These are phyloP conservation scores for Aleiodes leptofemur DNA, from an alignment of 2,888 invertebrate genomes.

Conservation along the genomic window DNA sequence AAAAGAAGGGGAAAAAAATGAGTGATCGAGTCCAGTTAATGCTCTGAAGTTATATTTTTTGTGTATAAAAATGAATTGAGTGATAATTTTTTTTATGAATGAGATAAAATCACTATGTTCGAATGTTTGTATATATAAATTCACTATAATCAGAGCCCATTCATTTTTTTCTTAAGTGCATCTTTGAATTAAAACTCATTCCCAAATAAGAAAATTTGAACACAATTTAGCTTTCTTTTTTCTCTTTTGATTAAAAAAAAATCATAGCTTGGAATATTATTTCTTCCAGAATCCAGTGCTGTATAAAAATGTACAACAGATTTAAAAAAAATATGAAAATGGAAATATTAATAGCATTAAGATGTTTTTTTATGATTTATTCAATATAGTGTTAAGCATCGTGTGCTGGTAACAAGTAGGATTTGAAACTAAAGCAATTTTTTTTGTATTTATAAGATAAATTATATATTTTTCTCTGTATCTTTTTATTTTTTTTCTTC, in stretches of 20 bases:
- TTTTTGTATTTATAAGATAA: constrained; percentile 28
- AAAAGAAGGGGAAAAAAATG: too few species aligned
- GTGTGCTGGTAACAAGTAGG: constrained; percentile 13
- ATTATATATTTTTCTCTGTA: constrained; percentile 26
- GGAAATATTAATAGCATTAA: constrained; percentile 1
- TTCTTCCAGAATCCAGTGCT: neutral
- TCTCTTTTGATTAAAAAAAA: neutral
- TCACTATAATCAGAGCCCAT: neutral
- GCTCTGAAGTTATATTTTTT: constrained; percentile 4
- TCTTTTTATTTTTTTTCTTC: neutral
- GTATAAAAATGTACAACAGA: too few species aligned
- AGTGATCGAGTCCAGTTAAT: constrained; percentile 1
- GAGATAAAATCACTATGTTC: neutral
- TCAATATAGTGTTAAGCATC: constrained; percentile 20
- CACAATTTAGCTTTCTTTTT: constrained; percentile 14
- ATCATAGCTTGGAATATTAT: constrained; percentile 1
- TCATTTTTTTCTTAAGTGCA: constrained; percentile 19
- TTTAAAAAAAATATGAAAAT: neutral
- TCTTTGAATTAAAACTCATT: neutral
- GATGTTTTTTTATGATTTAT: constrained; percentile 8
- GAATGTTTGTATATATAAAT: constrained; percentile 20
- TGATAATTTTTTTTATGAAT: neutral
- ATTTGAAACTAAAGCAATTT: neutral
- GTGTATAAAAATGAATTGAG: constrained; percentile 28
- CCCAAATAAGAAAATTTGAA: neutral